Evolutionary conservation across 2,797 vertebrate species (phyloP).

Genomic region (Euthynnus affinis): DNA sequence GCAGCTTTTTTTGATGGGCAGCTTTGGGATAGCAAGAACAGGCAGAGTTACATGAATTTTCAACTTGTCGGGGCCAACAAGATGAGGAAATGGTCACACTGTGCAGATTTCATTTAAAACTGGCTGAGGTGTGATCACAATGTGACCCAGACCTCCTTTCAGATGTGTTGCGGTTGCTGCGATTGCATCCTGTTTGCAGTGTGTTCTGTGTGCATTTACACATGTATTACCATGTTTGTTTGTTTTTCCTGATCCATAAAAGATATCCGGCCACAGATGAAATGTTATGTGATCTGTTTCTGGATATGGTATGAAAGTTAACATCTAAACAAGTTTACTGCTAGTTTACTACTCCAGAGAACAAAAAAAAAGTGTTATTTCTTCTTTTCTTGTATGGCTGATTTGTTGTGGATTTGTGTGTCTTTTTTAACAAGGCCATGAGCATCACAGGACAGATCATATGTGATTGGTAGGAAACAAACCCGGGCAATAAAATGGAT

Average conservation of each 20-base stretch:
- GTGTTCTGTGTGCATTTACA: no score
- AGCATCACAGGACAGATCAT: slow-evolving; percentile 53
- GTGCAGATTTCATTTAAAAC: no score
- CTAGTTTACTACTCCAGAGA: slow-evolving; percentile 1
- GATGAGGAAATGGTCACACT: no score
- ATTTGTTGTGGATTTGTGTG: slow-evolving; percentile 28
- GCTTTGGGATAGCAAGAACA: no score
- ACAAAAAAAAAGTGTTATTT: neutral
- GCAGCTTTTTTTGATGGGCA: neutral
- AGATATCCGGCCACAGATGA: neutral
- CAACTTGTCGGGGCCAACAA: no score
- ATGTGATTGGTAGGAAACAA: slow-evolving; percentile 50
- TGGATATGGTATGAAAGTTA: neutral
- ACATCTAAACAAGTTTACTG: neutral
- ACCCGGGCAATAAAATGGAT: slow-evolving; percentile 57
- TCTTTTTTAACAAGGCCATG: slow-evolving; percentile 49
- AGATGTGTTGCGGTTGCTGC: no score
- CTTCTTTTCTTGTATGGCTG: neutral
- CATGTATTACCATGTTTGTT: neutral
- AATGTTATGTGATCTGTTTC: neutral
- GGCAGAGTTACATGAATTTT: no score
- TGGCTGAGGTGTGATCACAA: no score
- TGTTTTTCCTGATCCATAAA: neutral
- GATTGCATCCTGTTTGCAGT: no score
- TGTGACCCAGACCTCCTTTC: no score